phyloP scores from a whole-genome alignment of 2,888 invertebrate species.

The Melieria crassipennis region DNA sequence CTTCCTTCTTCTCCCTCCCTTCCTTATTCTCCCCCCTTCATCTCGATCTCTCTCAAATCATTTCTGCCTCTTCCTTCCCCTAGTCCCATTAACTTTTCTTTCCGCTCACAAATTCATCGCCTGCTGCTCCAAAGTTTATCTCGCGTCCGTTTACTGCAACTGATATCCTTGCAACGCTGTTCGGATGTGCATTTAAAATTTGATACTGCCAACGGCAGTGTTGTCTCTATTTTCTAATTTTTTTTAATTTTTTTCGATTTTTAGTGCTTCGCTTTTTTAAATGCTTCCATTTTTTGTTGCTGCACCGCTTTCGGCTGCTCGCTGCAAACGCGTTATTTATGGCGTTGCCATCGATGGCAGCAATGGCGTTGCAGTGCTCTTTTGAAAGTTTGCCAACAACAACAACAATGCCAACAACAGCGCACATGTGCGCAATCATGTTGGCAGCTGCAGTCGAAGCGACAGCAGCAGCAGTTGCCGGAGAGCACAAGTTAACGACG shows the following conservation, averaged over 20 bases:
- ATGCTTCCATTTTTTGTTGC: neutral
- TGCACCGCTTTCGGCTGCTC: too few relatives aligned
- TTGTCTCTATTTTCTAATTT: too few relatives aligned
- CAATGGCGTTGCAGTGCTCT: slow-evolving; percentile 3
- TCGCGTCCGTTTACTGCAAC: slow-evolving; percentile 27
- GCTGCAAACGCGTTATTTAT: too few relatives aligned
- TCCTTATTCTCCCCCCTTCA: neutral
- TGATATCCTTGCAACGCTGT: slow-evolving; percentile 27
- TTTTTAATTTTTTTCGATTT: neutral
- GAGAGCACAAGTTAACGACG: slow-evolving; percentile 29
- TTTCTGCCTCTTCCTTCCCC: too few relatives aligned
- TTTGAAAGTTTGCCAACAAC: slow-evolving; percentile 31
- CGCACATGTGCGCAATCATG: slow-evolving; percentile 21
- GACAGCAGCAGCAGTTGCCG: slow-evolving; percentile 23
- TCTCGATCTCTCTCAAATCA: neutral
- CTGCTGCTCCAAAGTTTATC: slow-evolving; percentile 9
- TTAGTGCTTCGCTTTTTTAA: slow-evolving; percentile 3
- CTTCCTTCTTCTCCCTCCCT: neutral
- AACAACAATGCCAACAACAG: slow-evolving; percentile 14
- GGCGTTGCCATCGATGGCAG: too few relatives aligned
- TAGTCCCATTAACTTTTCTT: too few relatives aligned
- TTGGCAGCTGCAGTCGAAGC: slow-evolving; percentile 11
- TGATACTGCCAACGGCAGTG: slow-evolving; percentile 25
- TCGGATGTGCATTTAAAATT: slow-evolving; percentile 28
- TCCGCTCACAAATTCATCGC: too few relatives aligned